A percentile compares a stretch with the other conserved stretches of the same genome.
Evolutionary conservation across 1,140 invertebrate genomes (phyloP).

Genomic region (Steinernema feltiae): DNA sequence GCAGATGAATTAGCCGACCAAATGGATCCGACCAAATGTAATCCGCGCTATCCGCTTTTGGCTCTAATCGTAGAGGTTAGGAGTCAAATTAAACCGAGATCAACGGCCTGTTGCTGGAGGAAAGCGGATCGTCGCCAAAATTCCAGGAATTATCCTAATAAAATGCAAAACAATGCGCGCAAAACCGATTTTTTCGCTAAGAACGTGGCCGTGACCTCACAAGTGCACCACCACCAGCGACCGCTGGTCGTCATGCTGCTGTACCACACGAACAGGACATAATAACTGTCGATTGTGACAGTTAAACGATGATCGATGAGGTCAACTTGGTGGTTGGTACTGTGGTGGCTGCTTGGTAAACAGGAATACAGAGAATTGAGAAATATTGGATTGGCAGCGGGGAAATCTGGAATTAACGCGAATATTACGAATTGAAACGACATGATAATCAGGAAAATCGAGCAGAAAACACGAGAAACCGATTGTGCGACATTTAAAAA

Average conservation of each 20-base stretch:
- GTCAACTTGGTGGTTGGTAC: not conserved
- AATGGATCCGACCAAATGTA: no score
- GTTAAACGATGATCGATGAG: slow-evolving; percentile 1
- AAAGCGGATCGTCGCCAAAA: not conserved
- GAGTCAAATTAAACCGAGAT: no score
- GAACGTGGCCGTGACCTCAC: not conserved
- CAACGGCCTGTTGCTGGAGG: no score
- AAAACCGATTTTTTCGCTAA: not conserved
- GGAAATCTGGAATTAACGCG: not conserved
- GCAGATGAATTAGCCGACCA: no score
- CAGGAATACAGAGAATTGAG: not conserved
- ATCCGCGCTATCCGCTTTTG: no score
- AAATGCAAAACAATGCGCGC: not conserved
- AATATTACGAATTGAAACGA: no score
- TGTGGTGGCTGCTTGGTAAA: not conserved
- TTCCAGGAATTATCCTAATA: not conserved
- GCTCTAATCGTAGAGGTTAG: no score
- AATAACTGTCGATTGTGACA: not conserved
- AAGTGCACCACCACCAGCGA: not conserved
- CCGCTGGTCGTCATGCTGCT: not conserved
- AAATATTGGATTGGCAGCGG: not conserved
- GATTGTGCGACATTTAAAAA: not conserved
- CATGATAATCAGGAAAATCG: not conserved
- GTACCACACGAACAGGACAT: no score
- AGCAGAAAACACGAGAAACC: not conserved